Evolutionary conservation across 1,140 invertebrate species (phyloP).

Genomic region (Drosophila setifemur): DNA sequence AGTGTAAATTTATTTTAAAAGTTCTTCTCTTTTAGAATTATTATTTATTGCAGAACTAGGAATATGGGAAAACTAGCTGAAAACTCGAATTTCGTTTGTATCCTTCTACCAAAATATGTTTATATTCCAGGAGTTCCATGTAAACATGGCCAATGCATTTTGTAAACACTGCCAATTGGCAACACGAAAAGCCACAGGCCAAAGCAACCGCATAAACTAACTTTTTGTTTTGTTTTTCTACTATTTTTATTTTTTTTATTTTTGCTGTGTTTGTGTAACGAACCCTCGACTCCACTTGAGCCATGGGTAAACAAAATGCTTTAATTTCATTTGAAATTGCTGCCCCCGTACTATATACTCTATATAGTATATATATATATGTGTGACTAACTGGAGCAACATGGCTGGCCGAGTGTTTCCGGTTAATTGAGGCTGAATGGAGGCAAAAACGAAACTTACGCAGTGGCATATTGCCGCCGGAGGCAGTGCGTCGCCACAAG

Average conservation of each 20-base stretch:
- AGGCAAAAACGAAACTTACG: slow-evolving; percentile 80
- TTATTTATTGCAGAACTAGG: not conserved
- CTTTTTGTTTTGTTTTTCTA: slow-evolving; percentile 46
- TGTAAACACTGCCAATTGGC: slow-evolving; percentile 44
- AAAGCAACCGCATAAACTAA: slow-evolving; percentile 72
- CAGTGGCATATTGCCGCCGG: slow-evolving; percentile 88
- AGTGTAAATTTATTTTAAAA: not conserved
- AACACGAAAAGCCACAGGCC: slow-evolving; percentile 66
- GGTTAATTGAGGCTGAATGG: slow-evolving; percentile 69
- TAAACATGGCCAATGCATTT: slow-evolving; percentile 43
- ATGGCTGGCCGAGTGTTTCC: slow-evolving; percentile 56
- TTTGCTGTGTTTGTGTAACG: slow-evolving; percentile 16
- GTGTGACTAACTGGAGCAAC: slow-evolving; percentile 39
- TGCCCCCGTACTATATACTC: too few species aligned
- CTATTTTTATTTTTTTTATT: slow-evolving; percentile 6
- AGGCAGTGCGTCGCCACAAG: slow-evolving; percentile 87
- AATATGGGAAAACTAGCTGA: too few species aligned
- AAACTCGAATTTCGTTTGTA: too few species aligned
- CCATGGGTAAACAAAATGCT: slow-evolving; percentile 58
- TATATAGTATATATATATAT: too few species aligned
- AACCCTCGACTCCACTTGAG: slow-evolving; percentile 21
- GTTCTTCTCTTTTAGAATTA: not conserved
- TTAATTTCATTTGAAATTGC: slow-evolving; percentile 73
- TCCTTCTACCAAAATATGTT: too few species aligned
- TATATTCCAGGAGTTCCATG: too few species aligned